Evolutionary conservation across 1,140 invertebrate genomes (phyloP), one percentile per base, ranked within the genome.

Genomic region (Maniola jurtina): DNA sequence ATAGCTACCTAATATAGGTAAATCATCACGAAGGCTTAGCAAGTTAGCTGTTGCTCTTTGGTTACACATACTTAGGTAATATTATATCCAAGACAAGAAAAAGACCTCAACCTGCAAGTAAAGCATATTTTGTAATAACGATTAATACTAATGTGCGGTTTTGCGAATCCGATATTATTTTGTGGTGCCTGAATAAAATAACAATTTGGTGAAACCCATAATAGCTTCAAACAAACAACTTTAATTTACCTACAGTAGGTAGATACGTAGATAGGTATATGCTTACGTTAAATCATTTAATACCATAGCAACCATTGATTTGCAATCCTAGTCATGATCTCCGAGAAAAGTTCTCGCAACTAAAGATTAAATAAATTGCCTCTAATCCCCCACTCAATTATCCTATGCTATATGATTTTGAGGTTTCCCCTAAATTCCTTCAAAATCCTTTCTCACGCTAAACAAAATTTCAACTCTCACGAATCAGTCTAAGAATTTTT

Each of bases 401-500:
- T 55, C 61, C 62, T 69, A 69, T 64, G 63, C 61, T 64, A 58
- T 64, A 69, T 55, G 61, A 64, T 67, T 45, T 42, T 45, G 35
- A 55, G 47, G 42, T 61, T 66, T 65, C 60, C 52, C 36, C 64
- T 64, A 64, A 71, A 67, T 55, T 61, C 61, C 47, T 45, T 16
- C 47, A 50, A 64, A 71, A 62, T 61, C 66, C 55, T 80, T 85
- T 87, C 84, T 87, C 84, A 87, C 84, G 84, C 80, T 77, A 73
- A 83, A 73, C 68, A 64, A 64, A 67, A 64, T 62, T 64, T 69
- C 14, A 75, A 81, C 80, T 88, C 86, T 79, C 86, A 86, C 83
- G 84, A 86, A 86, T 88, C 85, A 85, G 73, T 64, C 61, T 60
- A 81, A 79, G 65, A 64, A 79, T 83, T 85, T 82, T 83, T 84